phyloP scores from a whole-genome alignment of 2,888 invertebrate species.

The Macrostomum cliftonense region DNA sequence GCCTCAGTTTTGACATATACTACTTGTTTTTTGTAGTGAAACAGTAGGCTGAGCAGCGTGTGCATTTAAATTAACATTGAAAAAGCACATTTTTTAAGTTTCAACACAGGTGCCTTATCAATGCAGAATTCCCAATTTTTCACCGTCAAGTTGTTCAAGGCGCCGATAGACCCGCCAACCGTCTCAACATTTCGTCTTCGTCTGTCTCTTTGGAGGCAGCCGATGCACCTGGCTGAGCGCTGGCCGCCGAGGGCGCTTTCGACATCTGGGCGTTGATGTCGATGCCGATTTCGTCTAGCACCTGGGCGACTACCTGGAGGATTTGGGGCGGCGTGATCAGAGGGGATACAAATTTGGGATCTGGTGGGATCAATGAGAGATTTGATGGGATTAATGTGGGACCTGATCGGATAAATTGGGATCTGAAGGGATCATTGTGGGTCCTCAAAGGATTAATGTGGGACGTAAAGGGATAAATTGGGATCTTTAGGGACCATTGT shows the following conservation, averaged over 20 bases:
- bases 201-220: constrained; percentile 22
- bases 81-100: too few species aligned
- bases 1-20: too few species aligned
- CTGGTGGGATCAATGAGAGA: too few species aligned
- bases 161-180: constrained; percentile 28
- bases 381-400: not conserved
- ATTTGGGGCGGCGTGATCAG: not conserved
- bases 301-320: constrained; percentile 40
- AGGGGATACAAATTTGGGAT: too few species aligned
- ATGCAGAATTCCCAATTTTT: too few species aligned
- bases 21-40: too few species aligned
- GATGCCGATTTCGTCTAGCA: constrained; percentile 87
- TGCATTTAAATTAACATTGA: too few species aligned
- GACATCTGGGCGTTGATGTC: constrained; percentile 61
- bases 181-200: constrained; percentile 37
- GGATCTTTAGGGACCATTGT: not conserved
- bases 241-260: constrained; percentile 33
- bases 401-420: not conserved
- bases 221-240: constrained; percentile 31
- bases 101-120: too few species aligned
- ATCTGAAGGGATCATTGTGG: not conserved
- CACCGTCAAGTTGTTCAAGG: too few species aligned
- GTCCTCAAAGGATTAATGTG: not conserved
- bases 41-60: too few species aligned
- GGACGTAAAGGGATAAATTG: not conserved